Conservation (phyloP, 1,140 invertebrate genomes). For the Neodiprion pinetum region DNA sequence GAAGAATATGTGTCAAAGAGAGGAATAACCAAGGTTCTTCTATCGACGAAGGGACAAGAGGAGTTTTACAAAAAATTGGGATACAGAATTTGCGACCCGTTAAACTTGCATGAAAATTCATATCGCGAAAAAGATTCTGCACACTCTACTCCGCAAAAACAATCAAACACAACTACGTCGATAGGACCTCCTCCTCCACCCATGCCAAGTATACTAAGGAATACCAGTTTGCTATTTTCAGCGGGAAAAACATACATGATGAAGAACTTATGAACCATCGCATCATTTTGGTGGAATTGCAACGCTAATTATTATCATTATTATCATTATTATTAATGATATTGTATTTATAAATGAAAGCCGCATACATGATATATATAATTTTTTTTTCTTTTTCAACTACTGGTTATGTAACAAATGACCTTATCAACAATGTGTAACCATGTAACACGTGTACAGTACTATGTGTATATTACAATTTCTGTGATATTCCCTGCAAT, state of each 20-base stretch:
- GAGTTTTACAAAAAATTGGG: slow-evolving; percentile 79
- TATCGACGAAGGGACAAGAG: slow-evolving; percentile 80
- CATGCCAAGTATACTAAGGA: slow-evolving; percentile 49
- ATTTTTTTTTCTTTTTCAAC: background rate
- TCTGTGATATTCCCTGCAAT: no score
- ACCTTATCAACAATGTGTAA: background rate
- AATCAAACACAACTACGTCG: slow-evolving; percentile 19
- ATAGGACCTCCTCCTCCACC: slow-evolving; percentile 48
- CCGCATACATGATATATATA: no score
- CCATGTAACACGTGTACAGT: no score
- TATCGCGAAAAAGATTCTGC: slow-evolving; percentile 48
- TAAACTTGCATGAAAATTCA: slow-evolving; percentile 69
- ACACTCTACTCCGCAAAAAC: slow-evolving; percentile 24
- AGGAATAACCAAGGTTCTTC: slow-evolving; percentile 70
- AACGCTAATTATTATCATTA: background rate
- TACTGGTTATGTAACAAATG: background rate
- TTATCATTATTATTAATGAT: no score
- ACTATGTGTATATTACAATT: slow-evolving; percentile 1
- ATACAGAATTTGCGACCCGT: slow-evolving; percentile 72
- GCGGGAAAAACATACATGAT: slow-evolving; percentile 46
- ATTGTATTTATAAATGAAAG: background rate
- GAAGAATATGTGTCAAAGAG: slow-evolving; percentile 72
- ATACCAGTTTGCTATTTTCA: slow-evolving; percentile 26
- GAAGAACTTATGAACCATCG: slow-evolving; percentile 35
- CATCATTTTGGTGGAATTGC: background rate